Conservation (phyloP, 2,113 vertebrate genomes). For the Mastomys natalensis region DNA sequence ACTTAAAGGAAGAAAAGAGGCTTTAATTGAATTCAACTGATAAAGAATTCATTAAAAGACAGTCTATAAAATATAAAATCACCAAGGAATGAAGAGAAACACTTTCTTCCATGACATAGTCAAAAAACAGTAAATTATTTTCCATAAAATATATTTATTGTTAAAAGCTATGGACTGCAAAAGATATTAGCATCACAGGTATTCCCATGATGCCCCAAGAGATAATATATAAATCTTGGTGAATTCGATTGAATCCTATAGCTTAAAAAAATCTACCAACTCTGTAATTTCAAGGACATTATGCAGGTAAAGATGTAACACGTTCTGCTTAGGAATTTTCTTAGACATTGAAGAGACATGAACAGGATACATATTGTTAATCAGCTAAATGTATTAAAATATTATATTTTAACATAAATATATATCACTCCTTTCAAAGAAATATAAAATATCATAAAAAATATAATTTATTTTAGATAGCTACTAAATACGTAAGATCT, state of each 20-base stretch:
- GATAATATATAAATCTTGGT: background rate
- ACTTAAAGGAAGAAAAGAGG: background rate
- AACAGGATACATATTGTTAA: background rate
- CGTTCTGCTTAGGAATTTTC: background rate
- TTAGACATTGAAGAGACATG: background rate
- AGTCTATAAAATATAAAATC: background rate
- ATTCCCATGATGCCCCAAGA: background rate
- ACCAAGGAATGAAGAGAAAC: background rate
- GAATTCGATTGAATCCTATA: background rate
- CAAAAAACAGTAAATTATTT: background rate
- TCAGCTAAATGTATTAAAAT: background rate
- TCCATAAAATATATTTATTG: background rate
- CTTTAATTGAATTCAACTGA: background rate
- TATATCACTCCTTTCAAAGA: background rate
- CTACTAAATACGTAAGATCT: background rate
- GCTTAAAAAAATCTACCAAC: background rate
- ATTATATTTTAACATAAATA: constrained; percentile 1
- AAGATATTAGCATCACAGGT: background rate
- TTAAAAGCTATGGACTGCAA: background rate
- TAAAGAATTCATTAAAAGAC: background rate
- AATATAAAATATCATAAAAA: background rate
- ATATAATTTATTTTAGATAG: background rate
- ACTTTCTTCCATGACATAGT: background rate
- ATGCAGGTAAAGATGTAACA: background rate
- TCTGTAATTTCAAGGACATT: background rate